phyloP scores from a whole-genome alignment of 2,888 invertebrate genomes.

The Tanytarsus gracilentus region DNA sequence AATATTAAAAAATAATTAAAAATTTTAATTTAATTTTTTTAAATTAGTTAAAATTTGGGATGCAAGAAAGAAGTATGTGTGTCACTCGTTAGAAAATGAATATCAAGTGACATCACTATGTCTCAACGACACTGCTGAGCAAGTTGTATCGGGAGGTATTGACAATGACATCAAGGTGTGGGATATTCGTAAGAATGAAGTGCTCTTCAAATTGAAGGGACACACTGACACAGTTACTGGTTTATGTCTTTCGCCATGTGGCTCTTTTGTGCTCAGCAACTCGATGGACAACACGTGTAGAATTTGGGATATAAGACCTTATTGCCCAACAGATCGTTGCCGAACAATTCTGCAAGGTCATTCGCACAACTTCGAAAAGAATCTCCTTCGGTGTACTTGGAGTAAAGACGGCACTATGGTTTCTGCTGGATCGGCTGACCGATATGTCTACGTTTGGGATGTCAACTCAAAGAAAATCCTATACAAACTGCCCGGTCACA shows the following conservation, averaged over 20 bases:
- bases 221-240: constrained; percentile 95
- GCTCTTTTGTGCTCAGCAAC: constrained; percentile 87
- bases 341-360: constrained; percentile 87
- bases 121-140: constrained; percentile 93
- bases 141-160: constrained; percentile 88
- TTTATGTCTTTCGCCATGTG: constrained; percentile 71
- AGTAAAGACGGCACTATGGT: constrained; percentile 87
- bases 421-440: constrained; percentile 87
- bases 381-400: constrained; percentile 89
- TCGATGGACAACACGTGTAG: constrained; percentile 93
- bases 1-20: background rate
- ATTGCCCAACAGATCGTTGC: constrained; percentile 86
- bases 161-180: constrained; percentile 97
- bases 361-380: constrained; percentile 97
- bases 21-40: background rate
- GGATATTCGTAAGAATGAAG: constrained; percentile 85
- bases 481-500: constrained; percentile 96
- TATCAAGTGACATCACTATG: constrained; percentile 79
- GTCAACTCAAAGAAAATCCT: constrained; percentile 82
- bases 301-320: constrained; percentile 95
- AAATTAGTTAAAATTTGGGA: constrained; percentile 73
- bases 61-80: constrained; percentile 73
- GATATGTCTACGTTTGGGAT: constrained; percentile 96
- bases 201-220: constrained; percentile 77
- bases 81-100: constrained; percentile 59